A percentile compares a stretch with the other conserved stretches of the same genome.
phyloP scores from a whole-genome alignment of 2,888 invertebrate genomes.

The Eubasilissa splendida region DNA sequence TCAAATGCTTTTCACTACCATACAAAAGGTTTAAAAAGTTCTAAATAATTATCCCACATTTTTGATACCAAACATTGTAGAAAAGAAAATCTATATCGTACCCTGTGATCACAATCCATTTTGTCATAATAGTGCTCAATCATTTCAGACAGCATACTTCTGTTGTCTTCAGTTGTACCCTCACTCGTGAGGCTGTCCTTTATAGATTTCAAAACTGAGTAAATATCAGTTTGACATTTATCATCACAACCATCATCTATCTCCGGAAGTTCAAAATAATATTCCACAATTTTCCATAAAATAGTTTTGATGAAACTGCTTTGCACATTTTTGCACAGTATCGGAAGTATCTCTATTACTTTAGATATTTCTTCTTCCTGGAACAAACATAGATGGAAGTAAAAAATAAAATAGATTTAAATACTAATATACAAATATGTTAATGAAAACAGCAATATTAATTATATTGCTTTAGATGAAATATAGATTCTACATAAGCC shows the following conservation, averaged over 20 bases:
- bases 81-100: conserved; percentile 60
- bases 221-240: conserved; percentile 2
- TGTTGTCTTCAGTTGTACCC: conserved; percentile 74
- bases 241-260: neutral
- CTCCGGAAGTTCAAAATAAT: conserved; percentile 61
- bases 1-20: no score
- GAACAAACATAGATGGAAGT: conserved; percentile 59
- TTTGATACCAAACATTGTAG: no score
- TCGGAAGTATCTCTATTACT: conserved; percentile 71
- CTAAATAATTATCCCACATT: no score
- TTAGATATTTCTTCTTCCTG: conserved; percentile 69
- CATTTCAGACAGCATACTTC: conserved; percentile 69
- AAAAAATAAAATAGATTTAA: no score
- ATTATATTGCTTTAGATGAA: no score
- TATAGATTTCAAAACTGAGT: conserved; percentile 59
- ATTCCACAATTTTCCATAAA: conserved; percentile 69
- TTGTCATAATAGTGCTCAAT: conserved; percentile 69
- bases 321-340: conserved; percentile 73
- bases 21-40: no score
- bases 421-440: no score
- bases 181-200: conserved; percentile 60
- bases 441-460: no score
- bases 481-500: no score
- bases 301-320: conserved; percentile 73
- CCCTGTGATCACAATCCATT: conserved; percentile 68